Evolutionary conservation across 2,113 vertebrate species (phyloP).

Genomic region (Tyrannus savana): DNA sequence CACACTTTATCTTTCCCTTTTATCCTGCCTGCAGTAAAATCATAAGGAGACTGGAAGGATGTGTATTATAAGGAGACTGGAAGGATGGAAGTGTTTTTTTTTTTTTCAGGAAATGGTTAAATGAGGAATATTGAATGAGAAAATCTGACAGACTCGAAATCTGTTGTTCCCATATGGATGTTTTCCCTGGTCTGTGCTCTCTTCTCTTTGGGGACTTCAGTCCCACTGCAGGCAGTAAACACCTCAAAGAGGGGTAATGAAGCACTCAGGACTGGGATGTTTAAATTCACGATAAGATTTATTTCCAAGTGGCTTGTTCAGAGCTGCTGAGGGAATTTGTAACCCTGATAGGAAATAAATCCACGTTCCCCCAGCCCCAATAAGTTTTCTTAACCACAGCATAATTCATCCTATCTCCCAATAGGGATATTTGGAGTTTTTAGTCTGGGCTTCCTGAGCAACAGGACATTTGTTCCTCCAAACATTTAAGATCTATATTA

Average conservation of each 20-base stretch:
- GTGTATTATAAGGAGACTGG: background rate
- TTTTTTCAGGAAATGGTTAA: background rate
- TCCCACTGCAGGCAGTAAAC: slow-evolving; percentile 11
- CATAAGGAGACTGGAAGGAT: background rate
- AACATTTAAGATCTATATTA: background rate
- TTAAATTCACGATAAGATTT: background rate
- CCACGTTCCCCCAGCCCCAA: background rate
- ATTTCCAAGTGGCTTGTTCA: slow-evolving; percentile 27
- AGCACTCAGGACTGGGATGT: background rate
- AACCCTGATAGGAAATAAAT: slow-evolving; percentile 42
- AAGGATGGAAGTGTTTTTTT: background rate
- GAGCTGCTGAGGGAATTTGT: slow-evolving; percentile 25
- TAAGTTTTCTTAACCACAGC: slow-evolving; percentile 8
- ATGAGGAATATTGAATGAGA: background rate
- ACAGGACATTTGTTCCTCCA: background rate
- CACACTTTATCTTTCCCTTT: background rate
- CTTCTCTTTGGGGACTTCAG: background rate
- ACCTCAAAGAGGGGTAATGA: slow-evolving; percentile 11
- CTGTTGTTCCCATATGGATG: background rate
- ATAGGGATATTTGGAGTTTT: background rate
- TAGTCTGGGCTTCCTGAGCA: background rate
- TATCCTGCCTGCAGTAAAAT: background rate
- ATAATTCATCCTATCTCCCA: slow-evolving; percentile 1
- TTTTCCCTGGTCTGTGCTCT: background rate
- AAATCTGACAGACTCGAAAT: background rate